phyloP scores from a whole-genome alignment of 2,888 invertebrate species.

The Lissocephala sabroskyi region DNA sequence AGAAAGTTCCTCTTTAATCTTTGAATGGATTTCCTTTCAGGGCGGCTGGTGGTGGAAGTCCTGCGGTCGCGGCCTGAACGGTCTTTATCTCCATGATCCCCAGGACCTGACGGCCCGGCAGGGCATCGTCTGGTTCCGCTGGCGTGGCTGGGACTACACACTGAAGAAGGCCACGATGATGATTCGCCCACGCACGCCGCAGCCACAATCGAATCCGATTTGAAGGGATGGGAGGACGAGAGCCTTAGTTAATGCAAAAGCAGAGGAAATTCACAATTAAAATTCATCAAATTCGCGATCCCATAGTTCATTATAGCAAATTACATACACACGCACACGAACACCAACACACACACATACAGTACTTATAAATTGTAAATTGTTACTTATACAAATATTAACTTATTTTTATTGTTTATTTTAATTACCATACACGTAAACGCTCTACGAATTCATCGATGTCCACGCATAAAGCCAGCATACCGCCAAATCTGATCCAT shows the following conservation, averaged over 20 bases:
- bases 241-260: constrained; percentile 23
- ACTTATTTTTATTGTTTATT: constrained; percentile 61
- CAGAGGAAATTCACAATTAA: constrained; percentile 3
- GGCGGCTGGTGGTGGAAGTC: constrained; percentile 98
- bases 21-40: constrained; percentile 38
- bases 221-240: constrained; percentile 16
- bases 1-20: too few relatives aligned
- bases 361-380: constrained; percentile 39
- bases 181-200: constrained; percentile 81
- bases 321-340: constrained; percentile 51
- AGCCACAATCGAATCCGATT: constrained; percentile 37
- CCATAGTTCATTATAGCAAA: constrained; percentile 36
- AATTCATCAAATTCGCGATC: constrained; percentile 1
- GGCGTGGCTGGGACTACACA: constrained; percentile 96
- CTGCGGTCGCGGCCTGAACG: constrained; percentile 91
- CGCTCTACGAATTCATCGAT: background rate
- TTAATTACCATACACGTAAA: constrained; percentile 7
- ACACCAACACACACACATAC: constrained; percentile 53
- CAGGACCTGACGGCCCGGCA: constrained; percentile 92
- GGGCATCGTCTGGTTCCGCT: constrained; percentile 96
- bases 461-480: background rate
- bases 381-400: constrained; percentile 66
- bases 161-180: constrained; percentile 91
- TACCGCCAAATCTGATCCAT: constrained; percentile 2
- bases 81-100: constrained; percentile 90